Evolutionary conservation across 2,888 invertebrate genomes (phyloP), one percentile per base, ranked within the genome.

Genomic region (Leucoma salicis): DNA sequence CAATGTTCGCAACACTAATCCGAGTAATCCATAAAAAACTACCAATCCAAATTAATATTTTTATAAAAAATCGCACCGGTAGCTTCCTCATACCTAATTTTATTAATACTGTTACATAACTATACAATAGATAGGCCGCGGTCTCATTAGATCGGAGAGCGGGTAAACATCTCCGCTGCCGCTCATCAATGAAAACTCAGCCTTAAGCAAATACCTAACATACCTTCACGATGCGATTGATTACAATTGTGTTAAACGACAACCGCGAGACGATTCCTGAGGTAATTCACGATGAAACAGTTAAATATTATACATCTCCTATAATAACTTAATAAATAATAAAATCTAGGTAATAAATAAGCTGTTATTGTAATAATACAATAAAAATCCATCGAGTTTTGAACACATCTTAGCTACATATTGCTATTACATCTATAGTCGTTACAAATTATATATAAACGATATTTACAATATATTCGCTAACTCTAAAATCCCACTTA

Each of bases 341-440:
- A 82, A 69, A 60, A 67, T 65, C 82, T 84, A 81, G 69, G 77
- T 70, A 82, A 83, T 83, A 84, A 87, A 83, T 82, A 83, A 62
- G 61, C 62, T 51, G 57, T 50, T 57, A 82, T 78, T 70, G 69
- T 74, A 76, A 66, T 70, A 68, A 74, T 73, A 72, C 58, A 62
- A 62, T 61, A 79, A 78, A 70, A 77, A 79, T 74, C 70, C 67
- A 76, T 74, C 78, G 74, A 66, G 73, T 74, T 82, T 79, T 84
- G 87, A 87, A 89, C 87, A 85, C 86, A 83, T 85, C 84, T 86
- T 87, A 89, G 79, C 84, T 87, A 88, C 71, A 77, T 82, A 85
- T 84, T 79, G 81, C 84, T 86, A 87, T 66, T 70, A 71, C 70
- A 72, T 59, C 75, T 80, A 81, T 68, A 60, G 65, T 73, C 66